Conservation (phyloP, 2,888 invertebrate species). For the Tipula confusa region DNA sequence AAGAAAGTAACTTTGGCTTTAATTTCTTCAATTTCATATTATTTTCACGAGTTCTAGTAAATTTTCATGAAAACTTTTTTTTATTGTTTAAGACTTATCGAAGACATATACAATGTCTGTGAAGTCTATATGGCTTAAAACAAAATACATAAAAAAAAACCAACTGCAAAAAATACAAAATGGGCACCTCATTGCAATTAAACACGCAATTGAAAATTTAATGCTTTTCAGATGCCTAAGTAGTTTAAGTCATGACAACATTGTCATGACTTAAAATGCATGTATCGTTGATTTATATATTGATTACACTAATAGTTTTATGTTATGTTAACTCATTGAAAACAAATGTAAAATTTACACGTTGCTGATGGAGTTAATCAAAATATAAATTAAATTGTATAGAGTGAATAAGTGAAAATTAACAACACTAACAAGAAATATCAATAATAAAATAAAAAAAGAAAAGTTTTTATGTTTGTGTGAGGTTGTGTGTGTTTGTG, state of each 20-base stretch:
- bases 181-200: neutral
- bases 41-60: too few relatives aligned
- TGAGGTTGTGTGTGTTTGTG: neutral
- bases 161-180: neutral
- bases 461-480: neutral
- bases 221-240: neutral
- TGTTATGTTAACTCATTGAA: neutral
- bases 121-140: neutral
- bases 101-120: neutral
- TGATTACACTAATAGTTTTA: neutral
- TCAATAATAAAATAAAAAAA: too few relatives aligned
- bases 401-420: neutral
- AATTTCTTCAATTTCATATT: neutral
- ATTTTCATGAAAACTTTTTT: neutral
- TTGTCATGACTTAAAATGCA: neutral
- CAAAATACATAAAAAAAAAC: neutral
- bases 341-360: neutral
- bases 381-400: neutral
- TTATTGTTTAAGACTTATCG: neutral
- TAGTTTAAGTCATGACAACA: neutral
- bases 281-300: neutral
- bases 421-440: neutral
- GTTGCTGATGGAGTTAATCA: neutral
- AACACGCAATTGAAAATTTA: slow-evolving; percentile 3
- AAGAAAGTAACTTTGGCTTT: neutral